A percentile compares a stretch with the other conserved stretches of the same genome.
These are phyloP conservation scores for Thecophora atra DNA, from an alignment of 2,888 invertebrate species.

Conservation along the genomic window DNA sequence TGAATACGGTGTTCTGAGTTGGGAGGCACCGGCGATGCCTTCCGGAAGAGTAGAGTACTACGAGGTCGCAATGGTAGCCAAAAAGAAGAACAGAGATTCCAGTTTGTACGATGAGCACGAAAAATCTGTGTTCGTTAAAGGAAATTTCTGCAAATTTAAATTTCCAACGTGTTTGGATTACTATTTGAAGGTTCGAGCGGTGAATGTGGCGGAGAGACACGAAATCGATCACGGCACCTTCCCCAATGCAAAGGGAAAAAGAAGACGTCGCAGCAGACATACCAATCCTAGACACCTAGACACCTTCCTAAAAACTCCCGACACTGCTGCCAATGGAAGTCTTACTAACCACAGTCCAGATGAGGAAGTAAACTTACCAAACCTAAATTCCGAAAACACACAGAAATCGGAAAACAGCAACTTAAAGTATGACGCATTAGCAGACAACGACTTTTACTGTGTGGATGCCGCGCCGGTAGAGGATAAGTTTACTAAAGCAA, in stretches of 20 bases:
- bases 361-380: background rate
- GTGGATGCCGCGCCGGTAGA: constrained; percentile 5
- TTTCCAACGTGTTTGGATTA: constrained; percentile 48
- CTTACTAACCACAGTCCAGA: background rate
- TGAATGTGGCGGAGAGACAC: constrained; percentile 48
- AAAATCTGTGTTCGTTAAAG: constrained; percentile 44
- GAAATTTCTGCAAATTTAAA: constrained; percentile 47
- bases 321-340: constrained; percentile 37
- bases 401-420: background rate
- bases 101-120: constrained; percentile 27
- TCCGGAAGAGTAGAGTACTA: constrained; percentile 70
- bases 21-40: constrained; percentile 67
- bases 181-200: constrained; percentile 51
- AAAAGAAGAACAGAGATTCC: constrained; percentile 31
- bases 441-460: constrained; percentile 27
- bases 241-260: constrained; percentile 33
- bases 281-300: too few relatives aligned
- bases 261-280: constrained; percentile 35
- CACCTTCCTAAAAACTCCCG: constrained; percentile 47
- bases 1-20: constrained; percentile 52
- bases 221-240: constrained; percentile 43
- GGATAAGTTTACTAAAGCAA: constrained; percentile 18
- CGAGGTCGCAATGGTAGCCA: constrained; percentile 62
- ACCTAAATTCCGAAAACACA: background rate
- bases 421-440: background rate